Evolutionary conservation across 2,888 invertebrate genomes (phyloP), one percentile per base, ranked within the genome.

Genomic region (Hirtodrosophila cameraria): DNA sequence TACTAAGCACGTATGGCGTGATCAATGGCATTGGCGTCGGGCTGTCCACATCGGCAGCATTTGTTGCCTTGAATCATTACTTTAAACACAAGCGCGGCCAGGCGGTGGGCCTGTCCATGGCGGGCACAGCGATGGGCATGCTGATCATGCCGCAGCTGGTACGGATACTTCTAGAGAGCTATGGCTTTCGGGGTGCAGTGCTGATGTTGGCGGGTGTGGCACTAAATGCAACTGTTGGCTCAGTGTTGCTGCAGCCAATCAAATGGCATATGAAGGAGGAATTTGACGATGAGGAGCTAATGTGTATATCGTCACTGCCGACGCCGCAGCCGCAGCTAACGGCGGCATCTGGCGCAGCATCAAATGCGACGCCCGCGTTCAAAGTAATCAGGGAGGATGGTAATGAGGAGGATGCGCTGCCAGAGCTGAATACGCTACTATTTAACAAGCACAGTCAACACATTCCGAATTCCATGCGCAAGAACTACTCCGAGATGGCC

Each of bases 121-220:
- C 95, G 0, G 96, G 96, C 0, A 95, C 95, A 0, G 95, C 95
- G 3, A 92, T 96, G 75, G 96, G 95, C 2, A 93, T 95, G 92
- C 94, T 96, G 92, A 92, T 95, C 60, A 94, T 96, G 94, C 96
- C 96, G 0, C 96, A 96, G 88, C 92, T 94, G 60, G 94, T 95
- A 61, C 92, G 93, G 41, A 73, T 94, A 3, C 90, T 95, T 9
- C 90, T 95, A 5, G 93, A 93, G 39, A 92, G 91, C 54, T 95
- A 92, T 81, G 93, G 92, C 41, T 95, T 95, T 89, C 91, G 94
- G 50, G 95, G 95, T 81, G 92, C 95, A 0, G 94, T 95, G 35
- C 92, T 95, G 7, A 91, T 95, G 71, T 88, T 95, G 61, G 94
- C 94, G 0, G 95, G 93, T 0, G 87, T 95, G 27, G 93, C 95